Base-by-base conservation (phyloP, 1,140 invertebrate genomes). In the Orchesella cincta region DNA sequence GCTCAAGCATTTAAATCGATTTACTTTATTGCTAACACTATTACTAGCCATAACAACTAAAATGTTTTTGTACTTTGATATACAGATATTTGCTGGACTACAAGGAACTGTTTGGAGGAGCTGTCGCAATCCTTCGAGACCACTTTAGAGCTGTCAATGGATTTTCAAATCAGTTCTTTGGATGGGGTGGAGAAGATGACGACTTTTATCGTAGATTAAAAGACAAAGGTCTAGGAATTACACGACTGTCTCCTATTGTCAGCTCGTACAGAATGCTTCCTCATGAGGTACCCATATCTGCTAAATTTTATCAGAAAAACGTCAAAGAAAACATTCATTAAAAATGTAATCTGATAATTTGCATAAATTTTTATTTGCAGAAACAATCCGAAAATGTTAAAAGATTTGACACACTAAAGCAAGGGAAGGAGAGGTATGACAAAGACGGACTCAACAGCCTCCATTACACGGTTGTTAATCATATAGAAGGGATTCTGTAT, bases 131-230 rank as follows among this genome's bases (percentile, higher is more conserved):
- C 73, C 87, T 87, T 12, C 88, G 88, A 39, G 87, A 90, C 72
- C 91, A 93, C 78, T 80, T 82, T 76, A 31, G 90, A 76, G 85
- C 86, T 79, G 90, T 95, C 1, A 98, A 98, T 87, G 96, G 97
- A 1, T 97, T 97, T 88, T 94, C 94, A 18, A 97, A 97, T 86
- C 85, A 90, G 31, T 97, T 93, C 86, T 94, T 90, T 88, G 94
- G 93, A 0, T 95, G 92, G 93, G 93, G 90, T 75, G 94, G 92
- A 51, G 94, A 96, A 87, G 94, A 96, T 86, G 95, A 97, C 87
- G 95, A 98, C 85, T 91, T 98, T 83, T 93, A 90, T 81, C 87
- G 82, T 86, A 84, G 92, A 51, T 83, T 93, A 46, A 83, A 86
- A 33, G 81, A 84, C 52, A 83, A 87, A 78, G 85, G 88, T 31